phyloP scores from a whole-genome alignment of 1,140 invertebrate genomes.

The Samia ricini region DNA sequence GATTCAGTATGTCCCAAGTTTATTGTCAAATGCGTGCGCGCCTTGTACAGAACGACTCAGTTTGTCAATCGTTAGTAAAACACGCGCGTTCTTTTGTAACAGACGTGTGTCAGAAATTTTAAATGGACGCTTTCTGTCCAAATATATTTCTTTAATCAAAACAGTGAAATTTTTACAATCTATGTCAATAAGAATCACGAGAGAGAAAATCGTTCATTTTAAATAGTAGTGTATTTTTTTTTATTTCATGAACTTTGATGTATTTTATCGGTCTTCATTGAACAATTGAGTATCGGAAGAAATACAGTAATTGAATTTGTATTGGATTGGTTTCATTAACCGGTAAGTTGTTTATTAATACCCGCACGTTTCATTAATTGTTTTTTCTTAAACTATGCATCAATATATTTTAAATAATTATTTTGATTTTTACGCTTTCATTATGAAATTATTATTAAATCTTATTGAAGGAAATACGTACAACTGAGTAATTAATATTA shows the following conservation, averaged over 20 bases:
- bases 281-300: background rate
- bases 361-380: background rate
- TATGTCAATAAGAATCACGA: too few species aligned
- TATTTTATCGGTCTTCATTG: background rate
- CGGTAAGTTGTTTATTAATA: background rate
- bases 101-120: slow-evolving; percentile 22
- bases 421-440: background rate
- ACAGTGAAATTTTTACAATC: background rate
- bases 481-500: background rate
- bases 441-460: background rate
- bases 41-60: slow-evolving; percentile 33
- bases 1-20: slow-evolving; percentile 19
- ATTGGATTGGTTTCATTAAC: background rate
- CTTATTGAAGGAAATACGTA: background rate
- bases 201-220: too few species aligned
- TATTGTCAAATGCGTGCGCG: slow-evolving; percentile 54
- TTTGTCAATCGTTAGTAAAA: slow-evolving; percentile 39
- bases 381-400: background rate
- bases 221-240: too few species aligned
- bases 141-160: background rate
- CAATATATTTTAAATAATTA: background rate
- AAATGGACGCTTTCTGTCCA: slow-evolving; percentile 32
- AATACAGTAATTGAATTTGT: background rate
- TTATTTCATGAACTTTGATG: background rate
- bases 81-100: slow-evolving; percentile 22